A percentile compares a stretch with the other conserved stretches of the same genome.
phyloP scores from a whole-genome alignment of 2,797 vertebrate species.

The Sebastes itinus region DNA sequence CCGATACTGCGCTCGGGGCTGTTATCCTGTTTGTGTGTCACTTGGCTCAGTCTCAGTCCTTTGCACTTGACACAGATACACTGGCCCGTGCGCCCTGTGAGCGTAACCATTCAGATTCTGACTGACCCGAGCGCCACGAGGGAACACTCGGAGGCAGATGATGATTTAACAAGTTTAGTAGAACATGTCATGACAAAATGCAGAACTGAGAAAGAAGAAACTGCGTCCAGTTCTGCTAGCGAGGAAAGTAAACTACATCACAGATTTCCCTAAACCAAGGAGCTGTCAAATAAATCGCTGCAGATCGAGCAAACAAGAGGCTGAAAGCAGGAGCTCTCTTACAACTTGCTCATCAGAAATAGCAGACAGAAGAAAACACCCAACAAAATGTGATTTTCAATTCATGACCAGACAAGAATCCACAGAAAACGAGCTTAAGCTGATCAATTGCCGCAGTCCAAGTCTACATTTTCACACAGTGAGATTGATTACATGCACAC shows the following conservation, averaged over 20 bases:
- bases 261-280: constrained; percentile 1
- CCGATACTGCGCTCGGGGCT: constrained; percentile 32
- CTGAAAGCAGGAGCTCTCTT: neutral
- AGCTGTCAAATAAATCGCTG: constrained; percentile 4
- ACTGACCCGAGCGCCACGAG: constrained; percentile 15
- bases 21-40: constrained; percentile 53
- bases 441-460: neutral
- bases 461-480: neutral
- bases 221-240: neutral
- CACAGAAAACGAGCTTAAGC: neutral
- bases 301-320: constrained; percentile 11
- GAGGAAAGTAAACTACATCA: constrained; percentile 5
- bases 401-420: constrained; percentile 1
- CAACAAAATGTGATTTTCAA: neutral
- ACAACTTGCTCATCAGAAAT: neutral
- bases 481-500: neutral
- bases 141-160: constrained; percentile 32
- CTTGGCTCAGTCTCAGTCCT: constrained; percentile 43
- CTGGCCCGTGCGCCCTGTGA: constrained; percentile 6
- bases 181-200: constrained; percentile 6
- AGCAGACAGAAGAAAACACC: neutral
- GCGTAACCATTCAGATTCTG: neutral
- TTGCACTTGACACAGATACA: constrained; percentile 47
- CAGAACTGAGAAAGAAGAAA: constrained; percentile 4
- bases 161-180: constrained; percentile 30